These are phyloP conservation scores for Phenganax marumi DNA, from an alignment of 92 coral and sea anemone species.

Conservation along the genomic window DNA sequence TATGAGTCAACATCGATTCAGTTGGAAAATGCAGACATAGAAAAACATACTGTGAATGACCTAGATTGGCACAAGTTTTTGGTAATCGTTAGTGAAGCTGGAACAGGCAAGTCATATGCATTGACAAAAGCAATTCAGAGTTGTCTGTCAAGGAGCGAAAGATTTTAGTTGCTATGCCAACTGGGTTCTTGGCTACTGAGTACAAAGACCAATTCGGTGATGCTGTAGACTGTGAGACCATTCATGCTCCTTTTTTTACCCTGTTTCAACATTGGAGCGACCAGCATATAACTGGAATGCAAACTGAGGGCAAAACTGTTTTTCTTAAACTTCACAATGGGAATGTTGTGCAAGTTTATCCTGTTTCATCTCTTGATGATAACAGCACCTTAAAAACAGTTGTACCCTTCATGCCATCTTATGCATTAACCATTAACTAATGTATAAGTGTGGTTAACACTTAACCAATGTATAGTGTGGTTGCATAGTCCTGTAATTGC, in stretches of 20 bases:
- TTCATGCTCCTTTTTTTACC: slow-evolving; percentile 21
- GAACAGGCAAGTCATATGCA: slow-evolving; percentile 31
- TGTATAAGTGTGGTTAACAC: slow-evolving; percentile 44
- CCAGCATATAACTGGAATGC: background rate
- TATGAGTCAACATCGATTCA: background rate
- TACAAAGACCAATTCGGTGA: slow-evolving; percentile 4
- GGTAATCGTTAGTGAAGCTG: slow-evolving; percentile 12
- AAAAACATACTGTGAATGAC: background rate
- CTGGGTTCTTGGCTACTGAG: slow-evolving; percentile 8
- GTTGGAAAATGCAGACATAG: background rate
- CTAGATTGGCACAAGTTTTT: slow-evolving; percentile 25
- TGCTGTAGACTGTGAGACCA: slow-evolving; percentile 2
- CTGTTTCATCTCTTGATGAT: background rate
- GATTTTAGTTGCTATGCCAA: background rate
- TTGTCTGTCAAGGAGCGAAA: background rate
- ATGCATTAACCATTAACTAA: slow-evolving; percentile 30
- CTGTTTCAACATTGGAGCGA: background rate
- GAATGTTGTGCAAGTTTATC: slow-evolving; percentile 13
- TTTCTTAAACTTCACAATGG: slow-evolving; percentile 7
- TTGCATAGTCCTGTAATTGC: slow-evolving; percentile 26
- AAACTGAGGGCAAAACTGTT: slow-evolving; percentile 1
- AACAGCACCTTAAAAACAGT: slow-evolving; percentile 8
- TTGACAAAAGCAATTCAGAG: background rate
- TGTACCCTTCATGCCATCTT: slow-evolving; percentile 31
- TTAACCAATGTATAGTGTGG: slow-evolving; percentile 19